phyloP scores from a whole-genome alignment of 2,888 invertebrate species.

The Sesamia inferens region DNA sequence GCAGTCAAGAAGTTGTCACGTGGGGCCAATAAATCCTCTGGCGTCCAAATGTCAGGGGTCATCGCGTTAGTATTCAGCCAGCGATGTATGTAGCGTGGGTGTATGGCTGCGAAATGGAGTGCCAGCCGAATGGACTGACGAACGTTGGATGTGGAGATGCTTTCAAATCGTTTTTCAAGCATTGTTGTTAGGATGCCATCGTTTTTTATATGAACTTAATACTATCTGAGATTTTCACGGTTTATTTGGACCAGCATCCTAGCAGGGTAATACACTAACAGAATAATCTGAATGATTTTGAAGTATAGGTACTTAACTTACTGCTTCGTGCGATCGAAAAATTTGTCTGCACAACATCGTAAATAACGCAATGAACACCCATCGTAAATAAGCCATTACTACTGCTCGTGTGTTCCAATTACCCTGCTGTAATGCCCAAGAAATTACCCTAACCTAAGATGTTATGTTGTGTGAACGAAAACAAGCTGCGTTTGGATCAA shows the following conservation, averaged over 20 bases:
- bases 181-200: not conserved
- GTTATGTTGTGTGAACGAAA: too few relatives aligned
- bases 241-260: not conserved
- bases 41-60: slow-evolving; percentile 56
- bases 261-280: too few relatives aligned
- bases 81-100: slow-evolving; percentile 41
- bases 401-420: not conserved
- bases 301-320: not conserved
- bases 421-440: not conserved
- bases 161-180: slow-evolving; percentile 17
- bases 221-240: not conserved
- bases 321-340: not conserved
- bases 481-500: not conserved
- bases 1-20: slow-evolving; percentile 33
- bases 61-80: slow-evolving; percentile 54
- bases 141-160: not conserved
- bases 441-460: not conserved
- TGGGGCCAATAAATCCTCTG: slow-evolving; percentile 48
- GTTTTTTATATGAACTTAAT: not conserved
- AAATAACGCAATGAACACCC: not conserved
- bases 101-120: slow-evolving; percentile 31
- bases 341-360: not conserved
- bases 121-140: slow-evolving; percentile 18
- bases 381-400: not conserved
- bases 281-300: not conserved